Conservation (phyloP, 2,113 vertebrate genomes). For the Chionis minor region DNA sequence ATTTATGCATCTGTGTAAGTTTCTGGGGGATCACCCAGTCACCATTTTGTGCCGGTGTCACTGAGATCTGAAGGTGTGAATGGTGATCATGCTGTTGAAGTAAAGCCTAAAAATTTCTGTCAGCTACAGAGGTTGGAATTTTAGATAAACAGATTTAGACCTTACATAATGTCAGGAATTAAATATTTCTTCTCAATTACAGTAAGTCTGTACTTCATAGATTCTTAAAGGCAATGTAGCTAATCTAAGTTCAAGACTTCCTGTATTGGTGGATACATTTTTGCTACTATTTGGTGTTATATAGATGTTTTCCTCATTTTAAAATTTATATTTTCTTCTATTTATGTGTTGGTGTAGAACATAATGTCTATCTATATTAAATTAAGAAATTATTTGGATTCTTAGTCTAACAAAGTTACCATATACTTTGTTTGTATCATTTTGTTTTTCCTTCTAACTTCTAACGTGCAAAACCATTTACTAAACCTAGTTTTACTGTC, state of each 20-base stretch:
- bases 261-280: background rate
- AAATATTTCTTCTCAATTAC: background rate
- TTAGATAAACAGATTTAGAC: constrained; percentile 2
- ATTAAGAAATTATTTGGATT: background rate
- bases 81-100: constrained; percentile 27
- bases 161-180: background rate
- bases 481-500: background rate
- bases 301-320: background rate
- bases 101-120: constrained; percentile 13
- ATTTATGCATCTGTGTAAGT: background rate
- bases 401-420: background rate
- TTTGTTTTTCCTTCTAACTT: background rate
- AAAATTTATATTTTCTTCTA: background rate
- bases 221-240: background rate
- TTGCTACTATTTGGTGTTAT: background rate
- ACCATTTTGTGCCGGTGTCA: constrained; percentile 14
- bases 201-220: background rate
- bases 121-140: background rate
- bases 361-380: background rate
- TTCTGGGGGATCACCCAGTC: background rate
- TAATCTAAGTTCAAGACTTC: background rate
- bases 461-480: background rate
- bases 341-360: background rate
- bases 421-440: background rate
- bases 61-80: constrained; percentile 23